Percentiles rank a stretch among this genome's conserved stretches.
Evolutionary conservation across 2,888 invertebrate genomes (phyloP).

Genomic region (Stegophylla sp.): DNA sequence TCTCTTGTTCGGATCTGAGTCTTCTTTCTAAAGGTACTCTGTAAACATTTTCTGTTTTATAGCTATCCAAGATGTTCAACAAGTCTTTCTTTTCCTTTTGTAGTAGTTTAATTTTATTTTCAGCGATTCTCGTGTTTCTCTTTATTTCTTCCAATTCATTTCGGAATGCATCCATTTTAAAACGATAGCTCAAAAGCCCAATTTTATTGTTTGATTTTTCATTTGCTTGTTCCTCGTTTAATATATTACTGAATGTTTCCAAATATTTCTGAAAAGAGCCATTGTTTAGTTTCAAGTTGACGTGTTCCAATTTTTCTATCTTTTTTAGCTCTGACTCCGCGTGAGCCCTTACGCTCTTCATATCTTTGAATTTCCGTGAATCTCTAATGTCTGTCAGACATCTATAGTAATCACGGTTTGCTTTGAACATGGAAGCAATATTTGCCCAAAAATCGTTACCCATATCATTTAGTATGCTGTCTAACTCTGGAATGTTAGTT

Average conservation of each 20-base stretch:
- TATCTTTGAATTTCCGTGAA: not conserved
- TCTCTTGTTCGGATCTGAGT: not conserved
- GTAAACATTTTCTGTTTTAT: not conserved
- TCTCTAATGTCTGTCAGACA: constrained; percentile 18
- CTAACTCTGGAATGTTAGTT: not conserved
- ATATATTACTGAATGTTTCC: not conserved
- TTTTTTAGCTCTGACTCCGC: not conserved
- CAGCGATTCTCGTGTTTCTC: not conserved
- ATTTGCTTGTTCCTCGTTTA: not conserved
- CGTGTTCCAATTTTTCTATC: not conserved
- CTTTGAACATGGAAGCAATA: not conserved
- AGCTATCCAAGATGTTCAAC: not conserved
- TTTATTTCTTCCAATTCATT: not conserved
- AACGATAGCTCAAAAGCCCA: not conserved
- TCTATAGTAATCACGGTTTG: not conserved
- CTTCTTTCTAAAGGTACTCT: constrained; percentile 18
- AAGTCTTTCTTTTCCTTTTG: constrained; percentile 3
- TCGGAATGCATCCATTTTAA: not conserved
- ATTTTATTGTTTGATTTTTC: not conserved
- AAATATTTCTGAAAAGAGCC: not conserved
- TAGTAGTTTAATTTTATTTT: not conserved
- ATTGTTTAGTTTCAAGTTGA: not conserved
- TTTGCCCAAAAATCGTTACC: constrained; percentile 16
- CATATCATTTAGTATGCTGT: not conserved
- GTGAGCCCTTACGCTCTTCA: not conserved